These are phyloP conservation scores for Apocrypta bakeri DNA, from an alignment of 1,140 invertebrate species.

Conservation along the genomic window DNA sequence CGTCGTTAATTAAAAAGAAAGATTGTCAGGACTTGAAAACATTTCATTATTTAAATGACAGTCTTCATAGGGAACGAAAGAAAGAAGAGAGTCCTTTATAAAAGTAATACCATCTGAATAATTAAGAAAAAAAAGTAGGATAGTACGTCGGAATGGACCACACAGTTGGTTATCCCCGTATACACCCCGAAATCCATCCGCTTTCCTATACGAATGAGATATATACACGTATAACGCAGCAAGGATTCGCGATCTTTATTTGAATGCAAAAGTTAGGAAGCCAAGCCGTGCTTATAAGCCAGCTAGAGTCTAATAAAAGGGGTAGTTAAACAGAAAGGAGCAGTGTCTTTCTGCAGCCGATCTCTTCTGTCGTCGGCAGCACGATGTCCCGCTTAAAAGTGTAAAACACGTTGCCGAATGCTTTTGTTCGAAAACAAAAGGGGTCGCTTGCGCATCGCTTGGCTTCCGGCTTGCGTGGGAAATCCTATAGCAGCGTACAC, in stretches of 20 bases:
- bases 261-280: conserved; percentile 34
- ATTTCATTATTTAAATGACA: no score
- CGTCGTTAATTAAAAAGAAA: no score
- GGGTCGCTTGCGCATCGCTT: conserved; percentile 45
- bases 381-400: conserved; percentile 35
- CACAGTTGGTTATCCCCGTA: no score
- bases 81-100: no score
- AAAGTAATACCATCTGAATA: no score
- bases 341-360: background rate
- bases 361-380: background rate
- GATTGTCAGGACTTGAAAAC: no score
- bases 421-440: conserved; percentile 53
- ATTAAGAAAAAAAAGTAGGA: no score
- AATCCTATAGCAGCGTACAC: conserved; percentile 36
- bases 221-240: background rate
- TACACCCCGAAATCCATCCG: background rate
- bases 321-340: conserved; percentile 20
- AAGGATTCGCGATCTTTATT: conserved; percentile 41
- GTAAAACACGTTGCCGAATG: conserved; percentile 51
- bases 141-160: no score
- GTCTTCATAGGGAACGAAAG: no score
- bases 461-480: conserved; percentile 32
- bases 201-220: background rate
- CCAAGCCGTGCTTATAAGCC: conserved; percentile 40
- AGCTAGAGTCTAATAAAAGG: conserved; percentile 11